Percentiles rank a stretch among this genome's conserved stretches.
phyloP scores from a whole-genome alignment of 1,140 invertebrate genomes.

The Lordiphosa collinella region DNA sequence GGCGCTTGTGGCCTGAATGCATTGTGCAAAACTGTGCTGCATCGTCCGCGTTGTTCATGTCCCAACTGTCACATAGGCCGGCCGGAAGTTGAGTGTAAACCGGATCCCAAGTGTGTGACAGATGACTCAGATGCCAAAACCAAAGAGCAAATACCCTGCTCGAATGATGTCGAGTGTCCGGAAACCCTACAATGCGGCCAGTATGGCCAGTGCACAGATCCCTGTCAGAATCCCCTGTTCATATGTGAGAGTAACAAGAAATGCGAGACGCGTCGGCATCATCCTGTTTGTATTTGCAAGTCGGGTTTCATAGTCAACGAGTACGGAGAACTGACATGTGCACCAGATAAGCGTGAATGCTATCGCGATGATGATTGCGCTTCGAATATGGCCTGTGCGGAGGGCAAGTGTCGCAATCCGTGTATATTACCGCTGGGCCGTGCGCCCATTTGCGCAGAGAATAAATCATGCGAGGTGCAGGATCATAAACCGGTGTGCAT shows the following conservation, averaged over 20 bases:
- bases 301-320: conserved; percentile 92
- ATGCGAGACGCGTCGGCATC: conserved; percentile 92
- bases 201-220: conserved; percentile 88
- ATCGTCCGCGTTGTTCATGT: conserved; percentile 91
- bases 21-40: conserved; percentile 89
- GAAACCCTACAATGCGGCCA: conserved; percentile 86
- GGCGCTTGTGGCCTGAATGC: conserved; percentile 94
- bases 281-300: conserved; percentile 92
- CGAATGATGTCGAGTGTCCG: conserved; percentile 87
- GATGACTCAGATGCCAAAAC: conserved; percentile 81
- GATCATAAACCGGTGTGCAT: conserved; percentile 92
- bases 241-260: conserved; percentile 89
- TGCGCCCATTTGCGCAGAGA: conserved; percentile 85
- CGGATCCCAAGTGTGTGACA: conserved; percentile 86
- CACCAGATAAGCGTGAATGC: conserved; percentile 89
- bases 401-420: conserved; percentile 90
- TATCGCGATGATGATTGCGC: conserved; percentile 90
- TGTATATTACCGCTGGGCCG: conserved; percentile 84
- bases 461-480: conserved; percentile 91
- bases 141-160: conserved; percentile 82
- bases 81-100: conserved; percentile 87
- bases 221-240: conserved; percentile 84
- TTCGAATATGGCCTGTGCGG: conserved; percentile 90
- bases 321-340: conserved; percentile 89
- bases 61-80: conserved; percentile 92